Percentiles rank a stretch among this genome's conserved stretches.
Evolutionary conservation across 2,113 vertebrate species (phyloP).

Genomic region (Mormyrus iriodes): DNA sequence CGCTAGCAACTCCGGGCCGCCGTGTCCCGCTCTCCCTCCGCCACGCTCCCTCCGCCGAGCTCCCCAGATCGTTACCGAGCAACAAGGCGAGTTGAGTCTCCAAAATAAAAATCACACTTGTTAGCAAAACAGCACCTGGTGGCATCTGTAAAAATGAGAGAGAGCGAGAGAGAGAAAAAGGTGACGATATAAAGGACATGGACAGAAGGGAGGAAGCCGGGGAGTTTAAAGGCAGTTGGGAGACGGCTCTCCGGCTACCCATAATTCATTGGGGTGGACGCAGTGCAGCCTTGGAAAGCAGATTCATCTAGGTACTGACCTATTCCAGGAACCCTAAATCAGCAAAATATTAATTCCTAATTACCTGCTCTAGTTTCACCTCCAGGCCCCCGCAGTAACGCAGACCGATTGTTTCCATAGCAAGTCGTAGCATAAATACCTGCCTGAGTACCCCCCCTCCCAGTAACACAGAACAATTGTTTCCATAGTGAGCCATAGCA

Average conservation of each 20-base stretch:
- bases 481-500: constrained; percentile 28
- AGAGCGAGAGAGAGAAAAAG: background rate
- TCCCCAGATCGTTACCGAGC: constrained; percentile 38
- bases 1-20: constrained; percentile 56
- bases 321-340: constrained; percentile 43
- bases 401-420: constrained; percentile 15
- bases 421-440: constrained; percentile 27
- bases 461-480: constrained; percentile 16
- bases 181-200: background rate
- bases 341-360: constrained; percentile 36
- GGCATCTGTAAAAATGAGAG: background rate
- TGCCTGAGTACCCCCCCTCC: constrained; percentile 7
- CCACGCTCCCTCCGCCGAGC: constrained; percentile 53
- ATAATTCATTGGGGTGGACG: constrained; percentile 30
- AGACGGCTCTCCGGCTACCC: constrained; percentile 25
- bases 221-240: constrained; percentile 24
- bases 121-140: constrained; percentile 22
- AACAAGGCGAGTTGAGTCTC: constrained; percentile 24
- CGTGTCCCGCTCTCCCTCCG: too few relatives aligned
- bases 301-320: constrained; percentile 43
- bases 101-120: constrained; percentile 2
- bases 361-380: background rate
- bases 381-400: constrained; percentile 10
- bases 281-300: constrained; percentile 28
- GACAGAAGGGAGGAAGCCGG: constrained; percentile 14